phyloP scores from a whole-genome alignment of 2,888 invertebrate species.

The Nymphalis urticae region DNA sequence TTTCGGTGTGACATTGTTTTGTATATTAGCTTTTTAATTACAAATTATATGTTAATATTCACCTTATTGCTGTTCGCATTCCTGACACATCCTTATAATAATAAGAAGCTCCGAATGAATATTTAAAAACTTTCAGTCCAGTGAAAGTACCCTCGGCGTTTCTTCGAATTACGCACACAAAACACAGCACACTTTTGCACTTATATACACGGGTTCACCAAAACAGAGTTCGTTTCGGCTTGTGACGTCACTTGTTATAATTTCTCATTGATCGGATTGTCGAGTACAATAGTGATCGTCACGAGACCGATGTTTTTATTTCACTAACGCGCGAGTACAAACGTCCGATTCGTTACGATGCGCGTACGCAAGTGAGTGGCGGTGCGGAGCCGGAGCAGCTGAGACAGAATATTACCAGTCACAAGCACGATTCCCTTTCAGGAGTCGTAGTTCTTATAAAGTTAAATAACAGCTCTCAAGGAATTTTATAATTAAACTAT shows the following conservation, averaged over 20 bases:
- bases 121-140: conserved; percentile 78
- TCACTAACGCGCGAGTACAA: conserved; percentile 25
- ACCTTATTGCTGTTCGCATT: conserved; percentile 59
- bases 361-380: conserved; percentile 49
- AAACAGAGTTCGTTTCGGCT: conserved; percentile 46
- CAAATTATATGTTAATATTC: conserved; percentile 44
- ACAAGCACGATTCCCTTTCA: not conserved
- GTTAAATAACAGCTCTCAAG: not conserved
- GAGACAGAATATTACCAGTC: conserved; percentile 28
- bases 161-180: conserved; percentile 50
- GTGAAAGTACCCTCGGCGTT: conserved; percentile 79
- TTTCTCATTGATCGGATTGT: conserved; percentile 38
- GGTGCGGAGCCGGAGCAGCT: conserved; percentile 38
- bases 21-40: not conserved
- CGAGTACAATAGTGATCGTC: conserved; percentile 42
- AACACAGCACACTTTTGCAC: conserved; percentile 42
- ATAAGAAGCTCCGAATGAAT: conserved; percentile 76
- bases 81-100: conserved; percentile 53
- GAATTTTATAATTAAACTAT: not conserved
- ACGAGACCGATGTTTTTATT: conserved; percentile 46
- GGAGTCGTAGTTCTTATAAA: not conserved
- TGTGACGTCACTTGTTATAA: conserved; percentile 57
- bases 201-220: conserved; percentile 44
- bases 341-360: conserved; percentile 47
- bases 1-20: too few relatives aligned